These are phyloP conservation scores for Melitaea athalia DNA, from an alignment of 2,888 invertebrate genomes.

Conservation along the genomic window DNA sequence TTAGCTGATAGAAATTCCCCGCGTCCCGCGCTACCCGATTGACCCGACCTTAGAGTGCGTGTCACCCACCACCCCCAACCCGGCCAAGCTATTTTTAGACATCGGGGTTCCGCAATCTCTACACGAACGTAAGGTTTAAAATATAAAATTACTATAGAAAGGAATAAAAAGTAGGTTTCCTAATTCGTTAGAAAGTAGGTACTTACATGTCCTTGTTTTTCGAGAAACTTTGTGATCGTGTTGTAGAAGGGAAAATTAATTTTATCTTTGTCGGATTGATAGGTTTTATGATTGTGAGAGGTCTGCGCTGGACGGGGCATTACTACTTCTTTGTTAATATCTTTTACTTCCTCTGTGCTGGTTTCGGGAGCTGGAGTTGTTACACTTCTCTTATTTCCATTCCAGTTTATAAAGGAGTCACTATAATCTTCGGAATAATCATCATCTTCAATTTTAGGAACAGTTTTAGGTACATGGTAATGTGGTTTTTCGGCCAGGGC, in stretches of 20 bases:
- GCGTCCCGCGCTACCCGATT: constrained; percentile 58
- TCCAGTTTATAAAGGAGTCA: constrained; percentile 79
- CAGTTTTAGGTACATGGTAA: constrained; percentile 76
- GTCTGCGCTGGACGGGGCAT: constrained; percentile 82
- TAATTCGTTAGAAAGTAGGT: constrained; percentile 10
- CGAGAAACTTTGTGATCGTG: constrained; percentile 77
- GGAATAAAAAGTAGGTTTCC: constrained; percentile 21
- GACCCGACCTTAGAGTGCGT: constrained; percentile 74
- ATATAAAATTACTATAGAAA: constrained; percentile 26
- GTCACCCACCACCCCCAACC: constrained; percentile 74
- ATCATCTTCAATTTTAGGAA: constrained; percentile 70
- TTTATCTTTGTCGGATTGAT: constrained; percentile 55
- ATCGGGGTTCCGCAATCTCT: constrained; percentile 61
- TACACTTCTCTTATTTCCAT: constrained; percentile 75
- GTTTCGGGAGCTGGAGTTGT: constrained; percentile 62
- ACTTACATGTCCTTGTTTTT: constrained; percentile 80
- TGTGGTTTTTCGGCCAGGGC: constrained; percentile 81
- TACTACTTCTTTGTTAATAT: constrained; percentile 85
- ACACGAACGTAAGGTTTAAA: constrained; percentile 47
- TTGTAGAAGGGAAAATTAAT: constrained; percentile 71
- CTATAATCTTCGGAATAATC: constrained; percentile 62
- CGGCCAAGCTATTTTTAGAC: constrained; percentile 79
- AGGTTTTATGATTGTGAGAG: constrained; percentile 59
- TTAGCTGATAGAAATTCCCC: constrained; percentile 47
- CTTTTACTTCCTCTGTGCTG: constrained; percentile 49